Conservation (phyloP, 92 coral and sea anemone species). For the Bergia puertoricense region DNA sequence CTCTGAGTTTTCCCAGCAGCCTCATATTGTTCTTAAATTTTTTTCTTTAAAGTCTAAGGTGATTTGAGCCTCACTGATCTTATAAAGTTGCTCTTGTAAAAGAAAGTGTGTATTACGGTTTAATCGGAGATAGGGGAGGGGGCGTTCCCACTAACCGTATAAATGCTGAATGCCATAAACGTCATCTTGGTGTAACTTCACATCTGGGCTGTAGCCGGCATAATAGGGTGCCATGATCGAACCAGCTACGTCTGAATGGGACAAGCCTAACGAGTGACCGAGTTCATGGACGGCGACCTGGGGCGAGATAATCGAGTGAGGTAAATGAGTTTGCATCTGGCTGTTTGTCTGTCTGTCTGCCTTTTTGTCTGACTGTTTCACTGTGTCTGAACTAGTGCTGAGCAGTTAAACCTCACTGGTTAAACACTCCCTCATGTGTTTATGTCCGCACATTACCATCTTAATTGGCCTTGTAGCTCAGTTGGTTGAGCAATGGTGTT, state of each 20-base stretch:
- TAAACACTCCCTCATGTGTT: too few species aligned
- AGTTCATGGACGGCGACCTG: slow-evolving; percentile 64
- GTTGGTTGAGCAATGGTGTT: too few species aligned
- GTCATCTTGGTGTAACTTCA: slow-evolving; percentile 58
- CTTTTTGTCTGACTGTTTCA: not conserved
- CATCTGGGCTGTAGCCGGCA: slow-evolving; percentile 46
- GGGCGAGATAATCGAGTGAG: not conserved
- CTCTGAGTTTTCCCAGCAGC: too few species aligned
- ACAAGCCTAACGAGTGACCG: slow-evolving; percentile 67
- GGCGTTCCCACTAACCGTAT: slow-evolving; percentile 51
- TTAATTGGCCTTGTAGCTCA: too few species aligned
- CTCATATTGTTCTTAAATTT: too few species aligned
- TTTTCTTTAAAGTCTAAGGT: too few species aligned
- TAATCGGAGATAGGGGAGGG: too few species aligned
- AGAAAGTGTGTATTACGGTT: too few species aligned
- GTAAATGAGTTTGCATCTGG: not conserved
- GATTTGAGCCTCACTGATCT: too few species aligned
- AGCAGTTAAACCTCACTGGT: too few species aligned
- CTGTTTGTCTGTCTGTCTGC: not conserved
- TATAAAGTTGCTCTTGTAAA: too few species aligned
- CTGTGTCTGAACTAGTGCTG: not conserved
- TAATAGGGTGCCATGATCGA: slow-evolving; percentile 72
- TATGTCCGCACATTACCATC: too few species aligned
- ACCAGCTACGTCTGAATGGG: slow-evolving; percentile 49
- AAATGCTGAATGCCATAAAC: slow-evolving; percentile 51